phyloP scores from a whole-genome alignment of 2,113 vertebrate genomes.

The Aphelocoma coerulescens region DNA sequence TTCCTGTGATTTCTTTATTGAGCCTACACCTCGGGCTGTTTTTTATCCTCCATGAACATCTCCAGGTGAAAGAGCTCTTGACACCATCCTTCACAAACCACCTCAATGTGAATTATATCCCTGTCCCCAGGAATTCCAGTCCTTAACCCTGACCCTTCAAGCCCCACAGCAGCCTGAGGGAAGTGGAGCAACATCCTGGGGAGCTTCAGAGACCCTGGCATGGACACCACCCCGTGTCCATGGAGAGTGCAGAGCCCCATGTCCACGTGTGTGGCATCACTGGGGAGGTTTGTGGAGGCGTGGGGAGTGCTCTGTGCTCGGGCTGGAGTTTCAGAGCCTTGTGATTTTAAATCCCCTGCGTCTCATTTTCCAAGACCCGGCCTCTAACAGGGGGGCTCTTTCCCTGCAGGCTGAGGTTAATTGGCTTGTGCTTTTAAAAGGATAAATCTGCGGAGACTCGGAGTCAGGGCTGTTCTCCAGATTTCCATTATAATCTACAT shows the following conservation, averaged over 20 bases:
- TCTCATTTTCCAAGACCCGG: slow-evolving; percentile 28
- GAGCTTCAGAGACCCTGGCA: not conserved
- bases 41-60: not conserved
- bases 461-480: slow-evolving; percentile 57
- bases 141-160: not conserved
- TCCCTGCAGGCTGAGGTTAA: slow-evolving; percentile 61
- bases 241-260: not conserved
- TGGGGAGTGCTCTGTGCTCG: not conserved
- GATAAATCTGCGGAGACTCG: slow-evolving; percentile 29
- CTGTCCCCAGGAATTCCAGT: not conserved
- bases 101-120: not conserved
- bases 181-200: not conserved
- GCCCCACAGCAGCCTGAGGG: not conserved
- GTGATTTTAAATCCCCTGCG: slow-evolving; percentile 23
- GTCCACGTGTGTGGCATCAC: not conserved
- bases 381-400: not conserved
- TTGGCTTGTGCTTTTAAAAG: slow-evolving; percentile 68
- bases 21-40: not conserved
- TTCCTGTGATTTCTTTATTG: not conserved
- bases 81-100: not conserved
- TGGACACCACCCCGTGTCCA: not conserved
- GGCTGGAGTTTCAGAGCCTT: not conserved
- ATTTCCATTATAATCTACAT: slow-evolving; percentile 65
- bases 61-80: not conserved
- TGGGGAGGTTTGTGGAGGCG: not conserved